Evolutionary conservation across 1,140 invertebrate genomes (phyloP), one percentile per base, ranked within the genome.

Genomic region (Melipona quadrifasciata): DNA sequence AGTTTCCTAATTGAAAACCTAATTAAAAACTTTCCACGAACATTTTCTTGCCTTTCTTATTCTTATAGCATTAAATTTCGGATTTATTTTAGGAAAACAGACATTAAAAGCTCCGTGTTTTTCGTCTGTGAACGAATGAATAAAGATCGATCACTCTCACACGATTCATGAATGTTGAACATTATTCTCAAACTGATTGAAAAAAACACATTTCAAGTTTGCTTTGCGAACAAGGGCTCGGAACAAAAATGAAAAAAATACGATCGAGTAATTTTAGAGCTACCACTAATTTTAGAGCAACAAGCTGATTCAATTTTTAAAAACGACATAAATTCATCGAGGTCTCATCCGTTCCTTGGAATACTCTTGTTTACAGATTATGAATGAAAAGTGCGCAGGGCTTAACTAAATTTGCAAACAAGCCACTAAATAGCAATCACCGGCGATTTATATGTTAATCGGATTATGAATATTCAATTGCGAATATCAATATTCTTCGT

Each of bases 1-100:
- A 8, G 39, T 47, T 51, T 19, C 61, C 34, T 80, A 71, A 71
- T 80, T 80, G 34, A 58, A 34, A 80, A 58, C 71, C 34, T 80
- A 71, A 71, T 80, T 80, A 24, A 58, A 34, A 80, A 58, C 71
- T 24, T 65, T n/a, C 53, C n/a, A 27, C 24, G 14, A 75, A 57
- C 57, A 75, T 10, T 5, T 57, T 34, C 6, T 57, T 17, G 12
- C 39, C 31, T 31, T 12, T 14, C 27, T 31, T 19, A 14, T 17
- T 51, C 2, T 27, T 31, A 14, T 55, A 24, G 14, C 8, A 19
- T 24, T 55, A 2, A 31, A n/a, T 47, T 21, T 21, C 8, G 12
- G 6, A 19, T 4, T 14, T 21, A 11, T 75, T 24, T n/a, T 24
- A 55, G 8, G 11, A 74, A 31, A 17, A 16, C 1, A 31, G 21